These are phyloP conservation scores for Parotocinclus haroldoi DNA, from an alignment of 2,797 vertebrate species.

Conservation along the genomic window DNA sequence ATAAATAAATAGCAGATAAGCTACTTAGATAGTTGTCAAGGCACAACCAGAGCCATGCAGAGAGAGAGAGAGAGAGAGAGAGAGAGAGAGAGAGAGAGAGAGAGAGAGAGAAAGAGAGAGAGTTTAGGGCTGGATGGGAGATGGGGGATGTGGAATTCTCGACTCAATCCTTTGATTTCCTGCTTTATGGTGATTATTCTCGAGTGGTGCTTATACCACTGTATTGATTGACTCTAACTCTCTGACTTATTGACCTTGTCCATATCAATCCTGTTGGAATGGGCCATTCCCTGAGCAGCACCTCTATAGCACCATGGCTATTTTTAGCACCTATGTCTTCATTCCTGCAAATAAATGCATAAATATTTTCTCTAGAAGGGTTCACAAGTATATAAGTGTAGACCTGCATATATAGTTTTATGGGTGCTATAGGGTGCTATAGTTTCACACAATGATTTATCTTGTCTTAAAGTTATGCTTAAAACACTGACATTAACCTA, in stretches of 20 bases:
- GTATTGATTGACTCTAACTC: slow-evolving; percentile 24
- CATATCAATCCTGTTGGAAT: not conserved
- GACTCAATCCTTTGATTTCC: not conserved
- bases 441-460: too few species aligned
- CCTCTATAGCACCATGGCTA: slow-evolving; percentile 1
- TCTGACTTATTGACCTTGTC: slow-evolving; percentile 18
- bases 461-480: too few species aligned
- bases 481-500: too few species aligned
- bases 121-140: not conserved
- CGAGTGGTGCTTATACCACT: slow-evolving; percentile 12
- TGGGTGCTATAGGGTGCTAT: too few species aligned
- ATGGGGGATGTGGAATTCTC: not conserved
- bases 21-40: too few species aligned
- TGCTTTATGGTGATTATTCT: slow-evolving; percentile 11
- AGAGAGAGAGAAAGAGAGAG: too few species aligned
- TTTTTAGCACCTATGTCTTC: slow-evolving; percentile 9
- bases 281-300: not conserved
- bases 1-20: too few species aligned
- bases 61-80: too few species aligned
- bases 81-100: too few species aligned
- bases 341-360: slow-evolving; percentile 1
- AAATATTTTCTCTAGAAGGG: not conserved
- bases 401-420: too few species aligned
- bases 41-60: too few species aligned
- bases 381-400: too few species aligned